Evolutionary conservation across 2,888 invertebrate species (phyloP), one percentile per base, ranked within the genome.

Genomic region (Nomada fucata): DNA sequence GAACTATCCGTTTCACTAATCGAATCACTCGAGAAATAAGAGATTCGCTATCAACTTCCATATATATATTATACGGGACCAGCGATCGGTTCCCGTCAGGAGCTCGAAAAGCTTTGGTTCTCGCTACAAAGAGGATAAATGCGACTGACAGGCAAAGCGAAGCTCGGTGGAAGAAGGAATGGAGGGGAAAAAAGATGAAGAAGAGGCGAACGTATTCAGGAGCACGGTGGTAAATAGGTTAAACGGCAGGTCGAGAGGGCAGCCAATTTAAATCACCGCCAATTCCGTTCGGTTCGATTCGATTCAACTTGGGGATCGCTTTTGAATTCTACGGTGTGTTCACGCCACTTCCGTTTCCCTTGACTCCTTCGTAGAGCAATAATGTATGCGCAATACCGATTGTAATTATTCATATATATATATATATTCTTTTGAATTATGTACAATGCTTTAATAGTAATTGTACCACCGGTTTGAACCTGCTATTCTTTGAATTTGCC

Each of bases 241-340:
- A 90, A 90, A 90, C 85, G 88, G 77, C 74, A 69, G 86, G 83
- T 84, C 80, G 84, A 86, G 86, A 86, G 89, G 81, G 71, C 82
- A 88, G 83, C 83, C 90, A 90, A 90, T 90, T 90, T 90, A 89
- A 90, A 90, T 90, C 88, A 86, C 76, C 86, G 86, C 85, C 90
- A 87, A 89, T 89, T 86, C 86, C 72, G 72, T 70, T 72, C 79
- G 69, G 81, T 77, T 64, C 82, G 79, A 87, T 86, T 85, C 83
- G 86, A 85, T 84, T 81, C 82, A 55, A 26, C 61, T 10, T n/a
- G 50, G 61, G 68, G 63, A 71, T 86, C 85, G 83, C 81, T 87
- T 36, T 88, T 81, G 82, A 86, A 86, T 80, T 72, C 78, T 70
- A 55, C 52, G 67, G 15, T 59, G 15, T 59, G 15, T 59, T 36